Conservation (phyloP, 1,140 invertebrate genomes). For the Chymomyza costata region DNA sequence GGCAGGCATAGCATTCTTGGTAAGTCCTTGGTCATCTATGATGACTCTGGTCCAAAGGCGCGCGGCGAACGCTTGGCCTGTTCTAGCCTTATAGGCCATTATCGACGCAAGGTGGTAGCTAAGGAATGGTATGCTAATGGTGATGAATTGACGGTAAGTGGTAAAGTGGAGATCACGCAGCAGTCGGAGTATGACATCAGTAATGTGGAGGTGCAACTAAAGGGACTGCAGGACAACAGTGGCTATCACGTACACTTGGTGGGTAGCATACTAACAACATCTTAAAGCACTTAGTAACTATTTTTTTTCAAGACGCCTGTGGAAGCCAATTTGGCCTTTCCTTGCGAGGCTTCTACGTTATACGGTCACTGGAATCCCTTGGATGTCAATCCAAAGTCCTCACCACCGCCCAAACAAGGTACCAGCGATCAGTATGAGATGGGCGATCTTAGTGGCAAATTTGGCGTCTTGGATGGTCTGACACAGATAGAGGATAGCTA, state of each 20-base stretch:
- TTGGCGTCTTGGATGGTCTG: conserved; percentile 82
- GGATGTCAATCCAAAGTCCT: conserved; percentile 79
- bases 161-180: conserved; percentile 88
- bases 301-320: conserved; percentile 82
- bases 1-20: conserved; percentile 86
- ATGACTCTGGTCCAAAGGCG: conserved; percentile 90
- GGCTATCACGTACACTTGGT: conserved; percentile 92
- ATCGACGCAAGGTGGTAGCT: conserved; percentile 88
- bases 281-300: conserved; percentile 3
- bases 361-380: conserved; percentile 91
- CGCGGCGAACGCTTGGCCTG: conserved; percentile 92
- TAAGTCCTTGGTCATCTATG: conserved; percentile 91
- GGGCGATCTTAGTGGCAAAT: conserved; percentile 94
- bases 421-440: conserved; percentile 91
- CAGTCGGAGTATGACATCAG: conserved; percentile 90
- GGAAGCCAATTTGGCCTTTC: conserved; percentile 88
- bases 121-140: conserved; percentile 92
- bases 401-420: conserved; percentile 80
- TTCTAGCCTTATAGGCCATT: conserved; percentile 85
- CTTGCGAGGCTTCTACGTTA: conserved; percentile 88
- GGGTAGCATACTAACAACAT: conserved; percentile 26
- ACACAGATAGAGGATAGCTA: conserved; percentile 79
- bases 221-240: conserved; percentile 82
- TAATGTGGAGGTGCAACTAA: conserved; percentile 85
- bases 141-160: conserved; percentile 79